Evolutionary conservation across 2,113 vertebrate genomes (phyloP).

Genomic region (Istiophorus platypterus): DNA sequence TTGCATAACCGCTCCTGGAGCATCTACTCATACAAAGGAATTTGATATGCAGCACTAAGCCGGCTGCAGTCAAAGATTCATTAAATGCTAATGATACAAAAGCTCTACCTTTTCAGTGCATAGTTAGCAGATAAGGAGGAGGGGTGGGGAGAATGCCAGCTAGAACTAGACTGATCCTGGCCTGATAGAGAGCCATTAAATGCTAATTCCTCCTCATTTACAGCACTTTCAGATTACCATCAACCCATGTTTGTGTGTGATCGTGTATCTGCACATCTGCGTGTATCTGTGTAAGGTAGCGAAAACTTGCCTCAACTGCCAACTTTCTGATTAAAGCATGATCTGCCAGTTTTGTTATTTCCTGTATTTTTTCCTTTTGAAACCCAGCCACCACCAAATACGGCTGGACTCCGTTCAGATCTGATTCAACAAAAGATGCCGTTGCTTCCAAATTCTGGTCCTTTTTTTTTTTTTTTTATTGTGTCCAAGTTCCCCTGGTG

Average conservation of each 20-base stretch:
- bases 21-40: conserved; percentile 39
- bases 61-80: conserved; percentile 59
- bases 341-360: conserved; percentile 72
- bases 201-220: conserved; percentile 80
- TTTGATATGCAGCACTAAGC: conserved; percentile 51
- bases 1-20: conserved; percentile 48
- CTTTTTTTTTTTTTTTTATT: conserved; percentile 14
- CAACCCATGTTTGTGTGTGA: conserved; percentile 34
- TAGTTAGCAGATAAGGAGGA: conserved; percentile 45
- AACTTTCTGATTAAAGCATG: conserved; percentile 74
- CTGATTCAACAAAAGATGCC: conserved; percentile 52
- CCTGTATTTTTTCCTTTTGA: conserved; percentile 63
- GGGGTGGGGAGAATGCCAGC: conserved; percentile 33
- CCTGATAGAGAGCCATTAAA: conserved; percentile 82
- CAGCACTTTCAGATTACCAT: conserved; percentile 76
- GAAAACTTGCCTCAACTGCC: conserved; percentile 46
- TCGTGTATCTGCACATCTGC: conserved; percentile 49
- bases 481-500: conserved; percentile 25
- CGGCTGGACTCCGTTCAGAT: conserved; percentile 49
- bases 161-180: conserved; percentile 65
- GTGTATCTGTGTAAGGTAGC: conserved; percentile 28
- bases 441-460: conserved; percentile 10
- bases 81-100: conserved; percentile 68
- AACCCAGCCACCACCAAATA: conserved; percentile 33
- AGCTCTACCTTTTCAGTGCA: conserved; percentile 49